Evolutionary conservation across 92 coral and sea anemone genomes (phyloP), one percentile per base, ranked within the genome.

Genomic region (Montipora capitata): DNA sequence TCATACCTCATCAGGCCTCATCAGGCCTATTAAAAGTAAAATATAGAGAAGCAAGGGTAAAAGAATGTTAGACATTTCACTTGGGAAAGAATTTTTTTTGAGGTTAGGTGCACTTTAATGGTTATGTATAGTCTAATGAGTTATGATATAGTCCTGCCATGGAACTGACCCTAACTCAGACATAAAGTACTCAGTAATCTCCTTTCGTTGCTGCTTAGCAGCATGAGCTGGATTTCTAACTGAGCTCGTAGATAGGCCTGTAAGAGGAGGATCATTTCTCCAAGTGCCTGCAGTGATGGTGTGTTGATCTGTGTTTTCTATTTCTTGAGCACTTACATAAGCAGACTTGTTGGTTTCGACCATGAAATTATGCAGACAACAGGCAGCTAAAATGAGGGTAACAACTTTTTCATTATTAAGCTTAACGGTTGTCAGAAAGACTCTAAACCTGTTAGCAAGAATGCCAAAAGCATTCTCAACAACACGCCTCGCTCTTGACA

Each of bases 391-490:
- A 78, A 90, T 41, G 4, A 90, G 18, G 18, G 40, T 62, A 12
- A 3, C 52, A 2, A 78, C 90, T 62, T 78, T 78, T 1, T 76
- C 74, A 43, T 73, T 90, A 5, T 16, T n/a, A 6, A 78, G 82
- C 10, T 68, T 58, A 15, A 90, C 79, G 7, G 86, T 78, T 56
- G 90, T 84, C 7, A 78, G 74, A 51, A 90, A 90, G 3, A 90
- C 87, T 17, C 90, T 78, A 17, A 71, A 90, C 44, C 93, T 18
- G 39, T 85, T 78, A 0, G 93, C 82, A 58, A 90, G 42, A 20
- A 90, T 90, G 40, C 93, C 82, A 85, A 90, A 90, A 3, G 82
- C 90, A 78, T 85, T 90, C 73, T 90, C 93, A 7, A 85, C 85
- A 2, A 81, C 85, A 15, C 93, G 61, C 70, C 87, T 51, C 5